Evolutionary conservation across 2,797 vertebrate species (phyloP).

Genomic region (Acipenser ruthenus): DNA sequence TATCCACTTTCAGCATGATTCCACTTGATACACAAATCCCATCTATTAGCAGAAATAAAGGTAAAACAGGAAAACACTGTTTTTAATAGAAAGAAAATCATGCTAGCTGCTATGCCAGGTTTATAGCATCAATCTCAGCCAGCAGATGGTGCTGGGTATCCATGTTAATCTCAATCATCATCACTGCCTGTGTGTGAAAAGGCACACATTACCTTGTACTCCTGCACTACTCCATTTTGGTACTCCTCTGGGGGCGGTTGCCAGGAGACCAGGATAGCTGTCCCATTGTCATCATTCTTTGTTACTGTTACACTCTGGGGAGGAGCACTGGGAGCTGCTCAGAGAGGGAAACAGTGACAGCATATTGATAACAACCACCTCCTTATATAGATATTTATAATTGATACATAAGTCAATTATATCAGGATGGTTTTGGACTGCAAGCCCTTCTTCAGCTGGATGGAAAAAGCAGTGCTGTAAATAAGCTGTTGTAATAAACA

Average conservation of each 20-base stretch:
- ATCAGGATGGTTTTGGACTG: too few relatives aligned
- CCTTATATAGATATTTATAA: constrained; percentile 13
- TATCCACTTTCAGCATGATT: too few relatives aligned
- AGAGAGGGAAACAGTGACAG: constrained; percentile 9
- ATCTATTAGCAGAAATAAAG: too few relatives aligned
- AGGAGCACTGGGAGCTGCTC: constrained; percentile 72
- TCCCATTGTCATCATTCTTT: constrained; percentile 86
- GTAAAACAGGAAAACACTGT: too few relatives aligned
- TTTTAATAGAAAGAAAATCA: too few relatives aligned
- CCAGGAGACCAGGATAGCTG: constrained; percentile 87
- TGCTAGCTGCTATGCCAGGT: too few relatives aligned
- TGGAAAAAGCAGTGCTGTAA: too few relatives aligned
- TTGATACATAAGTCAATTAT: too few relatives aligned
- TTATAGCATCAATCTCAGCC: constrained; percentile 29
- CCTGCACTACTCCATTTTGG: constrained; percentile 89
- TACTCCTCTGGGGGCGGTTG: constrained; percentile 89
- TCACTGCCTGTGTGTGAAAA: neutral
- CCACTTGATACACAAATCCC: too few relatives aligned
- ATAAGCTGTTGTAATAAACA: too few relatives aligned
- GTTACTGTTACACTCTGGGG: constrained; percentile 86
- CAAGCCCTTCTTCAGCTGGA: too few relatives aligned
- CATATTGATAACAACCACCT: neutral
- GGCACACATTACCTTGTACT: constrained; percentile 81
- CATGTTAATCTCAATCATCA: constrained; percentile 37
- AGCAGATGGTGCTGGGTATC: constrained; percentile 79